Base-by-base conservation (phyloP, 2,797 vertebrate genomes). In the Pteropus rufus region DNA sequence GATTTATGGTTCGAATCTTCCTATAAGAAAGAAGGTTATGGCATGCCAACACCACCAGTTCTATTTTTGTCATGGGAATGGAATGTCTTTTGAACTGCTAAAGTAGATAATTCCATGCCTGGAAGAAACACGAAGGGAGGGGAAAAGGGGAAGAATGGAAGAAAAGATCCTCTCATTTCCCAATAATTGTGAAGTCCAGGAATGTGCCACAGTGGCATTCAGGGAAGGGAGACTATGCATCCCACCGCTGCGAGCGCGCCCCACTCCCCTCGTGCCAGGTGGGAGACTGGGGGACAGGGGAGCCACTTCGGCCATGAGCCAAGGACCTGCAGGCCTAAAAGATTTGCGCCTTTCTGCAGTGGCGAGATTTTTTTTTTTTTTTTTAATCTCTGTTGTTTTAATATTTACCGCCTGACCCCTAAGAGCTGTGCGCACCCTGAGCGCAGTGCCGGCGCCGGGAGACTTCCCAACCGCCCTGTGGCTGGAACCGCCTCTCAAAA, bases 31-130 rank as follows among this genome's bases (percentile, higher is more conserved):
- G 73, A 36, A n/a, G 24, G 34, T 34, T 31, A 19, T 4, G 29
- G 87, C 19, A 54, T 24, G 97, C 94, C 96, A 96, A 5, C 89
- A 76, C 29, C 93, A 29, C 64, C 1, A 36, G 34, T 80, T 79
- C 92, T 52, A 90, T 34, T 82, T 95, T 94, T 60, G 97, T 97
- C 97, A 98, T 76, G 83, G 94, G 97, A 96, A 97, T 97, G 95
- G 97, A 97, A 98, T 98, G 98, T 97, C 95, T 96, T 98, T 98
- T 96, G 97, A 97, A 95, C 92, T 86, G 92, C 82, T 96, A 82
- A 0, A 0, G 92, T 21, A 34, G 93, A 96, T 97, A 93, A 98
- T 98, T 97, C 95, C 91, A 62, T 60, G 95, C 94, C 89, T 98
- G 89, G 88, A 87, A 94, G 95, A 91, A 96, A 96, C 94, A 91